phyloP scores from a whole-genome alignment of 37 sponge, comb jelly and placozoan genomes.

The Geodia barretti region DNA sequence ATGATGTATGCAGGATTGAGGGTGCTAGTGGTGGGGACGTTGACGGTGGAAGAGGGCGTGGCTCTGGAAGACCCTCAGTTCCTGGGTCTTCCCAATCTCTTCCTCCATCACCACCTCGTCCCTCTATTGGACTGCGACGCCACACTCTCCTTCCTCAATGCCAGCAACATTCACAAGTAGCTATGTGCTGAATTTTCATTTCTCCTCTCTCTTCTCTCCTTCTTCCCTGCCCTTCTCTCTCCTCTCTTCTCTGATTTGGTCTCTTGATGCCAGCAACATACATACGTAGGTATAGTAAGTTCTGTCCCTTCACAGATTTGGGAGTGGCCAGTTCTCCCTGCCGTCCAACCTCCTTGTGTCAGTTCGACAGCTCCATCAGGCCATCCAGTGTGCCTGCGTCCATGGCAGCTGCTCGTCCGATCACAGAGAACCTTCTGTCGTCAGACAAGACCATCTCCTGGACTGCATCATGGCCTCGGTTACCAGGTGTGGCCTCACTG shows the following conservation, averaged over 20 bases:
- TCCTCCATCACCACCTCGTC: slow-evolving; percentile 30
- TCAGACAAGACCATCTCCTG: slow-evolving; percentile 43
- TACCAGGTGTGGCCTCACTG: slow-evolving; percentile 14
- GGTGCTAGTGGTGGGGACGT: slow-evolving; percentile 50
- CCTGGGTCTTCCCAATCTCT: slow-evolving; percentile 38
- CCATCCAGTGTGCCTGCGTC: slow-evolving; percentile 54
- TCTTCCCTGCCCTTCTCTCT: not conserved
- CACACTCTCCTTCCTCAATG: slow-evolving; percentile 21
- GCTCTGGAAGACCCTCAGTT: slow-evolving; percentile 14
- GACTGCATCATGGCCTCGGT: slow-evolving; percentile 42
- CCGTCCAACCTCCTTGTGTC: slow-evolving; percentile 50
- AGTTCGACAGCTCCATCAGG: slow-evolving; percentile 41
- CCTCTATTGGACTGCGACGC: slow-evolving; percentile 38
- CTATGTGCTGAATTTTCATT: not conserved
- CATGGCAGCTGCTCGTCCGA: slow-evolving; percentile 1
- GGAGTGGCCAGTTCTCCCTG: slow-evolving; percentile 47
- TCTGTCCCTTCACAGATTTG: slow-evolving; percentile 23
- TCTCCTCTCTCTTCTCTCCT: not conserved
- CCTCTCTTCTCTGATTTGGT: not conserved
- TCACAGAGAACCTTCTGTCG: not conserved
- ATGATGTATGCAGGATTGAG: slow-evolving; percentile 10
- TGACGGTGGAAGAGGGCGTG: slow-evolving; percentile 28
- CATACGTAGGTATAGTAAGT: too few species aligned
- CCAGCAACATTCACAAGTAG: slow-evolving; percentile 61
- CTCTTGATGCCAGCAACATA: too few species aligned